These are phyloP conservation scores for Catostylus mosaicus DNA, from an alignment of 30 jellyfish, hydroid and myxozoan genomes.

Conservation along the genomic window DNA sequence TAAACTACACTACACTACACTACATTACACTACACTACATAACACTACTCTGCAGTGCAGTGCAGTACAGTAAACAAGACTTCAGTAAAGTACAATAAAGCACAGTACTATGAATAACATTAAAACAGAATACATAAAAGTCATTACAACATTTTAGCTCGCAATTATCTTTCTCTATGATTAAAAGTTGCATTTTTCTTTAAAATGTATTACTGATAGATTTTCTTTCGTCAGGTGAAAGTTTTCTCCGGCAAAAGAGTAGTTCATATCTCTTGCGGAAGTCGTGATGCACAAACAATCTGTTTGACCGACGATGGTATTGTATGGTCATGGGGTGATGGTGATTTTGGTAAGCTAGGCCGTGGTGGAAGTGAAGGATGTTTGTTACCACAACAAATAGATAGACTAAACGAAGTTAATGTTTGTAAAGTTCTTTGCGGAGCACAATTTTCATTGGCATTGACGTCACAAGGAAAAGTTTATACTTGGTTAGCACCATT, in stretches of 20 bases:
- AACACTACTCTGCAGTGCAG: too few relatives aligned
- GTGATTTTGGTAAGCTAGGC: constrained; percentile 96
- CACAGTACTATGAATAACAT: too few relatives aligned
- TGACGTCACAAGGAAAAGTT: constrained; percentile 77
- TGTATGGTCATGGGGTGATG: constrained; percentile 98
- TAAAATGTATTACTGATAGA: too few relatives aligned
- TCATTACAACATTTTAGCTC: too few relatives aligned
- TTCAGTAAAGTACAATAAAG: too few relatives aligned
- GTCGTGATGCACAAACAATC: constrained; percentile 91
- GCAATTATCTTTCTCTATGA: too few relatives aligned
- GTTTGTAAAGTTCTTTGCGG: constrained; percentile 91
- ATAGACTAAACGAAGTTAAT: constrained; percentile 44
- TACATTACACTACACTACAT: too few relatives aligned
- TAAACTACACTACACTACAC: too few relatives aligned
- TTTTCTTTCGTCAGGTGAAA: constrained; percentile 59
- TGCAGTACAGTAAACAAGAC: too few relatives aligned
- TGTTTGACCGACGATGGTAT: constrained; percentile 80
- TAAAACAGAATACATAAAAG: too few relatives aligned
- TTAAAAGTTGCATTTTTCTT: too few relatives aligned
- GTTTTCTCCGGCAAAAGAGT: constrained; percentile 77
- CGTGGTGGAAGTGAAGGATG: constrained; percentile 98
- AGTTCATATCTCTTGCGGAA: constrained; percentile 85
- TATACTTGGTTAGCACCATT: constrained; percentile 90
- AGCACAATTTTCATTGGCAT: constrained; percentile 92
- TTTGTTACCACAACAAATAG: constrained; percentile 66